Evolutionary conservation across 2,797 vertebrate species (phyloP).

Genomic region (Pampus argenteus): DNA sequence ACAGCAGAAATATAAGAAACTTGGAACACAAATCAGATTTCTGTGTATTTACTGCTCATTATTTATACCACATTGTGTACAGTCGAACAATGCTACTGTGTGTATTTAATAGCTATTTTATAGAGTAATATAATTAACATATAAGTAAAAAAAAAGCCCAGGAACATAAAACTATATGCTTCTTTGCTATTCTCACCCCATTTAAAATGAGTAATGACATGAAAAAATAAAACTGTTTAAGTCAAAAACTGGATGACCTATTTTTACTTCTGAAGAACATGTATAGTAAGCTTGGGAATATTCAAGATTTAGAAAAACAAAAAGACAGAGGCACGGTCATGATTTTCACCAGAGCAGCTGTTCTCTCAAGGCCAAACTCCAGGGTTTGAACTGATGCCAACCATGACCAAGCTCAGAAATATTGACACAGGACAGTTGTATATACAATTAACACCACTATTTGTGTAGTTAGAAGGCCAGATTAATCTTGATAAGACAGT

Average conservation of each 20-base stretch:
- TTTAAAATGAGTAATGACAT: conserved; percentile 9
- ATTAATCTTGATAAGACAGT: background rate
- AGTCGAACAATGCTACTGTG: background rate
- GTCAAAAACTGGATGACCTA: background rate
- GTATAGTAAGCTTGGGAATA: too few species aligned
- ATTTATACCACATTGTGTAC: conserved; percentile 35
- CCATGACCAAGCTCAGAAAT: background rate
- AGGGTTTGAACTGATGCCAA: background rate
- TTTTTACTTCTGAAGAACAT: background rate
- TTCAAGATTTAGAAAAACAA: too few species aligned
- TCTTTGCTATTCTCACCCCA: background rate
- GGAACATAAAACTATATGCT: background rate
- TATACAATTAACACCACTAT: too few species aligned
- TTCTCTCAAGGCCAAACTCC: background rate
- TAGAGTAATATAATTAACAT: conserved; percentile 16
- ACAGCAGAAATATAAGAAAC: background rate
- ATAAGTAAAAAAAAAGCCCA: too few species aligned
- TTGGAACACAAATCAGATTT: conserved; percentile 4
- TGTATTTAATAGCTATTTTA: conserved; percentile 31
- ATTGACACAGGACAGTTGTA: too few species aligned
- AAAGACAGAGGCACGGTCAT: too few species aligned
- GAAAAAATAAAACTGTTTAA: conserved; percentile 19
- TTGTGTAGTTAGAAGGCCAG: background rate
- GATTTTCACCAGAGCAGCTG: background rate
- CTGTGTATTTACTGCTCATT: background rate